A percentile compares a stretch with the other conserved stretches of the same genome.
Conservation (phyloP, 35 echinoderm and acorn worm species). For the Anneissia japonica region DNA sequence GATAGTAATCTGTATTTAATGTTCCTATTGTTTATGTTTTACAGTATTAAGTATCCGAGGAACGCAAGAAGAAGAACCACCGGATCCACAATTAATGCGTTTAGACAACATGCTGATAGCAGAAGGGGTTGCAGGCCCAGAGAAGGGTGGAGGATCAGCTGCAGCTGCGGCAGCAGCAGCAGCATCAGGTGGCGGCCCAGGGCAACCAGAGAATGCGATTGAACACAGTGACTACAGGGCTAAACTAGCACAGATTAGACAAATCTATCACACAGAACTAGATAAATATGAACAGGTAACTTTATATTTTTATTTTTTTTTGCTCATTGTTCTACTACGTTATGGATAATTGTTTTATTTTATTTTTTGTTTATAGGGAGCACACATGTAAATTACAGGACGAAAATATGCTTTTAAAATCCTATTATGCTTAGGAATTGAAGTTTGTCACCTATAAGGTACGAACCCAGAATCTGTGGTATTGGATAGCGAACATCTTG, state of each 20-base stretch:
- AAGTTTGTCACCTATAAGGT: no score
- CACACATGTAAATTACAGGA: no score
- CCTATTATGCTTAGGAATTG: no score
- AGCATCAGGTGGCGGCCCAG: constrained; percentile 87
- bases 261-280: constrained; percentile 99
- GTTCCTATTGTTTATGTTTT: constrained; percentile 31
- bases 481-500: no score
- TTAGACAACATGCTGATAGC: constrained; percentile 99
- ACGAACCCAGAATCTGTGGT: no score
- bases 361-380: not conserved
- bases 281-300: constrained; percentile 99
- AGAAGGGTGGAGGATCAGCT: constrained; percentile 94
- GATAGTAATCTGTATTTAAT: not conserved
- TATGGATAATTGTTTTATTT: not conserved
- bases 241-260: constrained; percentile 98
- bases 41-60: constrained; percentile 98
- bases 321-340: not conserved
- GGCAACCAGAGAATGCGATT: constrained; percentile 98
- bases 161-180: constrained; percentile 92
- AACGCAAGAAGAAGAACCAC: constrained; percentile 96
- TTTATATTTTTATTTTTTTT: not conserved
- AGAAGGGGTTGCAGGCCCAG: constrained; percentile 93
- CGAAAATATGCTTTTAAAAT: no score
- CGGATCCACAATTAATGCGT: constrained; percentile 96
- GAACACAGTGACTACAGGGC: constrained; percentile 97